Base-by-base conservation (phyloP, 1,140 invertebrate genomes). In the Leucophenga varia region DNA sequence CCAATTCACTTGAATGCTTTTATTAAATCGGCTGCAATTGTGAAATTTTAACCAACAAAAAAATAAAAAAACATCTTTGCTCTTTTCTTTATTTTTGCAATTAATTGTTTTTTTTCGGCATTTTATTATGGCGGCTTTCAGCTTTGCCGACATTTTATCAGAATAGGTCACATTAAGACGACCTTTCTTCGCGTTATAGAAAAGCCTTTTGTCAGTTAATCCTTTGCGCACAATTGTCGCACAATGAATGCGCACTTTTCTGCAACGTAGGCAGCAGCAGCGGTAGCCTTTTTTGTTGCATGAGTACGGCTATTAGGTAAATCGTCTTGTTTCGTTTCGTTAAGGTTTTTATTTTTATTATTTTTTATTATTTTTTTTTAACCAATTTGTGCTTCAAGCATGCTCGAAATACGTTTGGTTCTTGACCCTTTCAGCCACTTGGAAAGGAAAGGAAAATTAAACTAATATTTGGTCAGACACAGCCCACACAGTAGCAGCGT, bases 161-260 rank as follows among this genome's bases (percentile, higher is more conserved):
- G 38, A 52, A 52, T 47, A 39, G 21, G 20, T 34, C 44, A 31
- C 14, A 31, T 22, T 6, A 18, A 38, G 53, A 31, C 35, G 13
- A 16, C 40, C 22, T 25, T 25, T 25, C 10, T 25, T 25, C 22
- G 22, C 22, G n/a, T n/a, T n/a, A n/a, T 25, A 25, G 5, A 25
- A 25, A 25, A 25, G 22, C 10, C 22, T 25, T 6, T 10, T 25
- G 5, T 8, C 3, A 10, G 3, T 17, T 17, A 37, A 37, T 37
- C 35, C 35, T 37, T 37, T 34, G 6, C 6, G n/a, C 31, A 34
- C 4, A 37, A 18, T n/a, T n/a, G n/a, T n/a, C n/a, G n/a, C 16
- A 12, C 13, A 19, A 64, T 67, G 63, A 67, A 56, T 67, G 51
- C 34, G 63, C 63, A 63, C 64, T 68, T 67, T 67, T 63, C 48